phyloP scores from a whole-genome alignment of 2,888 invertebrate genomes.

The Aspidapion aeneum region DNA sequence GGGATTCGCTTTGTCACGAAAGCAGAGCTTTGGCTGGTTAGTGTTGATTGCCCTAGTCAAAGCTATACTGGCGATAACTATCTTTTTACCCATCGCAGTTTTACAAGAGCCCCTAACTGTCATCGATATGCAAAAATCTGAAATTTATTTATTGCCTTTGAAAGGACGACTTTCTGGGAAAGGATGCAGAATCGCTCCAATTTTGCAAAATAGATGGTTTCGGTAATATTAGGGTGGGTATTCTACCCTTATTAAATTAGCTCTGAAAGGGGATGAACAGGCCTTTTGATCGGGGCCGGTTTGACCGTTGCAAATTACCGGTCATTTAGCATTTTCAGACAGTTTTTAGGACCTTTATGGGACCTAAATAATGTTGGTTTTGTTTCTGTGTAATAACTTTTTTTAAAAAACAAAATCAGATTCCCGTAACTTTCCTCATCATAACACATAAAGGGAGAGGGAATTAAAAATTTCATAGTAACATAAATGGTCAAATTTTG shows the following conservation, averaged over 20 bases:
- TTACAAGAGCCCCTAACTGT: too few species aligned
- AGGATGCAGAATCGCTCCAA: constrained; percentile 17
- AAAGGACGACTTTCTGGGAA: constrained; percentile 14
- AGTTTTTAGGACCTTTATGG: constrained; percentile 3
- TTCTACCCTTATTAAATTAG: not conserved
- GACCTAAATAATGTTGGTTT: not conserved
- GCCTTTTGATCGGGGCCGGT: constrained; percentile 15
- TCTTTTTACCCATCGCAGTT: too few species aligned
- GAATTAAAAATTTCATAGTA: too few species aligned
- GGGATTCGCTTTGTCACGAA: too few species aligned
- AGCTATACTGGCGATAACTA: too few species aligned
- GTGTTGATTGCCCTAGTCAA: too few species aligned
- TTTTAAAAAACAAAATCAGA: too few species aligned
- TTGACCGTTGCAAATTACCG: constrained; percentile 16
- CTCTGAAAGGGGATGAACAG: not conserved
- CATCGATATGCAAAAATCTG: constrained; percentile 14
- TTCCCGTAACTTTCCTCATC: too few species aligned
- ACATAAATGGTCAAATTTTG: too few species aligned
- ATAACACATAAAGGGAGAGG: too few species aligned
- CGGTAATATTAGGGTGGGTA: not conserved
- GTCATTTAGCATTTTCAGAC: constrained; percentile 13
- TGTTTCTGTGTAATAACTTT: too few species aligned
- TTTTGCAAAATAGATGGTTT: constrained; percentile 17
- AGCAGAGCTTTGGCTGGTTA: too few species aligned
- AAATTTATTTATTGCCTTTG: constrained; percentile 11